These are phyloP conservation scores for Hyla sarda DNA, from an alignment of 2,113 vertebrate species.

Conservation along the genomic window DNA sequence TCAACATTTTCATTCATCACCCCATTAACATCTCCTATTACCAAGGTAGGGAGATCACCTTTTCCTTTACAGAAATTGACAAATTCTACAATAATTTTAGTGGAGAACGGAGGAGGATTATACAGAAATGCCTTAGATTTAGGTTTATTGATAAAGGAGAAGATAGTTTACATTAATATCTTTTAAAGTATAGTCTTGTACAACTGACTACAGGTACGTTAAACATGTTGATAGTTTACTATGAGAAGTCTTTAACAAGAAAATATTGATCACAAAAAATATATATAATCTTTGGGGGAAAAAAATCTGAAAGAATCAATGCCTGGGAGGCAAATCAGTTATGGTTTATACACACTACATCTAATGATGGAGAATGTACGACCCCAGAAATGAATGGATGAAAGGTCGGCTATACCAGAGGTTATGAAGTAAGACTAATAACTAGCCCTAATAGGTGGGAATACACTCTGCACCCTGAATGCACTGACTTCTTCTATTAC, in stretches of 20 bases:
- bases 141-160: slow-evolving; percentile 31
- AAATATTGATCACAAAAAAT: background rate
- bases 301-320: background rate
- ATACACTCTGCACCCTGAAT: too few relatives aligned
- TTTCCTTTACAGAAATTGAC: too few relatives aligned
- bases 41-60: too few relatives aligned
- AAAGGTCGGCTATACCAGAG: background rate
- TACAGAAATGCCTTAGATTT: too few relatives aligned
- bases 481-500: too few relatives aligned
- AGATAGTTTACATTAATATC: background rate
- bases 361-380: background rate
- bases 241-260: background rate
- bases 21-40: too few relatives aligned
- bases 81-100: too few relatives aligned
- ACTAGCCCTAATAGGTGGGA: too few relatives aligned
- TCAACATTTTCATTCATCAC: too few relatives aligned
- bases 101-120: too few relatives aligned
- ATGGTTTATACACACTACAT: background rate
- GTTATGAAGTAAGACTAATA: background rate
- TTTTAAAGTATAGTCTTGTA: background rate
- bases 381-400: background rate
- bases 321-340: too few relatives aligned
- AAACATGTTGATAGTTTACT: background rate
- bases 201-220: background rate
- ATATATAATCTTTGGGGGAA: too few relatives aligned